A percentile compares a stretch with the other conserved stretches of the same genome.
Conservation (phyloP, 1,140 invertebrate species). For the Bathynomus jamesi region DNA sequence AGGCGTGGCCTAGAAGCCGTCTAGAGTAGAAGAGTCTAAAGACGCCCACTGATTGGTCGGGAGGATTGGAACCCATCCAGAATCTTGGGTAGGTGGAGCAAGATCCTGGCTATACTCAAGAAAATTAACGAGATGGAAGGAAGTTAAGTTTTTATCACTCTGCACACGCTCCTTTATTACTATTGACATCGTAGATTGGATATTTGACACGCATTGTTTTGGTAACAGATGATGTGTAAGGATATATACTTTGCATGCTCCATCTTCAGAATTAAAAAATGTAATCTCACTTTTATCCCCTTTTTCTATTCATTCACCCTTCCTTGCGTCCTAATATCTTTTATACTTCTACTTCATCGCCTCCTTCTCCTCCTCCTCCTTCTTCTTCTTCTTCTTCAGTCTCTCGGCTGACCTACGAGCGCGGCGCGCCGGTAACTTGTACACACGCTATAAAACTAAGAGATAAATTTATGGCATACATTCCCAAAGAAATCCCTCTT, state of each 20-base stretch:
- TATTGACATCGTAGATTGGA: slow-evolving; percentile 35
- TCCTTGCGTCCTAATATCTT: neutral
- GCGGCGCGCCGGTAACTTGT: neutral
- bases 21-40: slow-evolving; percentile 24
- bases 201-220: slow-evolving; percentile 36
- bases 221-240: slow-evolving; percentile 18
- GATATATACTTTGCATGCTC: neutral
- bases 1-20: slow-evolving; percentile 26
- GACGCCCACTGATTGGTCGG: slow-evolving; percentile 27
- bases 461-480: neutral
- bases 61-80: slow-evolving; percentile 31
- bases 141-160: slow-evolving; percentile 30
- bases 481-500: neutral
- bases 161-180: slow-evolving; percentile 32
- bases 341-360: neutral
- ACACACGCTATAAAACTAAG: neutral
- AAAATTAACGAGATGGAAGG: slow-evolving; percentile 37
- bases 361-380: slow-evolving; percentile 7
- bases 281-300: neutral
- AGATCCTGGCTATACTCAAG: slow-evolving; percentile 35
- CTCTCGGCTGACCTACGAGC: neutral
- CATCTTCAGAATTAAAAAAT: neutral
- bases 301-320: neutral
- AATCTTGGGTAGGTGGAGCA: slow-evolving; percentile 30
- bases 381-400: slow-evolving; percentile 7